Conservation (phyloP, 2,797 vertebrate genomes). For the Austrolebias charrua region DNA sequence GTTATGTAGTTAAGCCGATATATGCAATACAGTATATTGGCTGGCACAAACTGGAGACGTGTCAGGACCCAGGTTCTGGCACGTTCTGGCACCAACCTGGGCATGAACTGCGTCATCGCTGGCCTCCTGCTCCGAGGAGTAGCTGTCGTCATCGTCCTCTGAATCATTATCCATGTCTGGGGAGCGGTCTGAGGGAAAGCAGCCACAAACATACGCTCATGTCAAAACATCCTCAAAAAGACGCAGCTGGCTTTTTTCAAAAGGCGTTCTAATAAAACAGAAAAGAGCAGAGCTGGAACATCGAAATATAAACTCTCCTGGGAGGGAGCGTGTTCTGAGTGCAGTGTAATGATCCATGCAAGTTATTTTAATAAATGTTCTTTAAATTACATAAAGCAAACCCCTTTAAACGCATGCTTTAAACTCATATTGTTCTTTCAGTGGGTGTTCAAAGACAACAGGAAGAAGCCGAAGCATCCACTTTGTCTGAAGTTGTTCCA, state of each 20-base stretch:
- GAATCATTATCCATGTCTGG: constrained; percentile 86
- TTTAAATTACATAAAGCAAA: neutral
- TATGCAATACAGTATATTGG: neutral
- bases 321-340: neutral
- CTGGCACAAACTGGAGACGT: neutral
- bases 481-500: no score
- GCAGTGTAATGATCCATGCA: neutral
- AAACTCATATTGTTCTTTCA: no score
- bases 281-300: neutral
- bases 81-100: constrained; percentile 75
- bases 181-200: constrained; percentile 73
- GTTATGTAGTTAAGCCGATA: no score
- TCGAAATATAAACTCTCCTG: neutral
- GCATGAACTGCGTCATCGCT: constrained; percentile 81
- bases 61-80: neutral
- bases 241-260: neutral
- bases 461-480: no score
- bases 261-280: neutral
- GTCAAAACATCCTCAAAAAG: constrained; percentile 16
- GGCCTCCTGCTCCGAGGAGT: constrained; percentile 83
- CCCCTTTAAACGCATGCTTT: no score
- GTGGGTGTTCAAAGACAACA: no score
- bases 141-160: constrained; percentile 85
- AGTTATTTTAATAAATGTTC: constrained; percentile 4
- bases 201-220: constrained; percentile 25